Percentiles rank a stretch among this genome's conserved stretches.
phyloP scores from a whole-genome alignment of 53 echinoderm and acorn worm genomes.

The Actinopyga echinites region DNA sequence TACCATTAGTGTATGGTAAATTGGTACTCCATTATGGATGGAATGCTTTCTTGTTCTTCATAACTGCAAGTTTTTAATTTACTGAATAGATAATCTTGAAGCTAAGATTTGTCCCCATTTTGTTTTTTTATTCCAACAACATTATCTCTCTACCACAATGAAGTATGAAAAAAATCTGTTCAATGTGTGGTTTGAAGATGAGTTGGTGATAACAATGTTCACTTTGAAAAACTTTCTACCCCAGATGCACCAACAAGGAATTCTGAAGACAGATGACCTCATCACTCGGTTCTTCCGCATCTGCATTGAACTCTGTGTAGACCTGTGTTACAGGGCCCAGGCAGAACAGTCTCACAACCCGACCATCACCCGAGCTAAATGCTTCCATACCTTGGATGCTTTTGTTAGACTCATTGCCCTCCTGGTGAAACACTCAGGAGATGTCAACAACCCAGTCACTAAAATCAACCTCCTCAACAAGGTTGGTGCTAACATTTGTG shows the following conservation, averaged over 20 bases:
- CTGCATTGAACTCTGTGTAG: constrained; percentile 98
- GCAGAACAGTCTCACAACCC: constrained; percentile 90
- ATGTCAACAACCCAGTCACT: constrained; percentile 96
- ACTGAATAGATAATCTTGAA: too few relatives aligned
- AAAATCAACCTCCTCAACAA: constrained; percentile 98
- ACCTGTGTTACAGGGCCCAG: constrained; percentile 93
- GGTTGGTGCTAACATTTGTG: constrained; percentile 32
- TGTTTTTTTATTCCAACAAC: too few relatives aligned
- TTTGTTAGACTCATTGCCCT: constrained; percentile 94
- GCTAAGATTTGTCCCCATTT: too few relatives aligned
- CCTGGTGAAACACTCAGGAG: constrained; percentile 95
- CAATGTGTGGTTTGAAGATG: too few relatives aligned
- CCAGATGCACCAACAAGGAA: constrained; percentile 99
- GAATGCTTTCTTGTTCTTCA: too few relatives aligned
- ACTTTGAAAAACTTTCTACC: background rate
- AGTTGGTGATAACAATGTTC: too few relatives aligned
- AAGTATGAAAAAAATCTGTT: too few relatives aligned
- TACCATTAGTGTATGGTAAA: too few relatives aligned
- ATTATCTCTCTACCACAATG: too few relatives aligned
- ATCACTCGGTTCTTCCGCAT: constrained; percentile 99
- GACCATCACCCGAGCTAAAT: constrained; percentile 92
- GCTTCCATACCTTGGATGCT: constrained; percentile 98
- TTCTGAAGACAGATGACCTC: constrained; percentile 97
- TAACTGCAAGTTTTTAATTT: too few relatives aligned
- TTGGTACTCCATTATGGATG: too few relatives aligned